Evolutionary conservation across 1,140 invertebrate species (phyloP), one percentile per base, ranked within the genome.

Genomic region (Caerostris extrusa): DNA sequence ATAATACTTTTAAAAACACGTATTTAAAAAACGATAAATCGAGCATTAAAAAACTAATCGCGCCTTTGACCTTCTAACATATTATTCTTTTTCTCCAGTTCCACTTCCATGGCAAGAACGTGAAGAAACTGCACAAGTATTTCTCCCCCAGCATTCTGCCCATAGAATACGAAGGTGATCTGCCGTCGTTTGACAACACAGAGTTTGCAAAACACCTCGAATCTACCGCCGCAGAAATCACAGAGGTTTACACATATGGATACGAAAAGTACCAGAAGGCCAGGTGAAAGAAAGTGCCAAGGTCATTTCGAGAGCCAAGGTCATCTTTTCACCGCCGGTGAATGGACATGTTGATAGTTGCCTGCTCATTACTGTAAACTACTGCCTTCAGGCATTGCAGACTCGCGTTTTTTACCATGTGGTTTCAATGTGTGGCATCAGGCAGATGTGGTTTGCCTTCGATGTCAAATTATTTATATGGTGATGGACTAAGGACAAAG

Each of bases 51-150:
- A 60, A 7, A n/a, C n/a, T n/a, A n/a, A n/a, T n/a, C n/a, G n/a
- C n/a, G n/a, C 7, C 61, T 3, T 67, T 67, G 12, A 17, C 12
- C 14, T 56, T 7, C 55, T 69, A 53, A 69, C 53, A 64, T n/a
- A 55, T 83, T 12, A 55, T 61, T 14, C 2, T 34, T 10, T 17
- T 91, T 14, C 64, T 87, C 7, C 96, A 98, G 96, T 98, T 98
- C 93, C 97, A 97, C 95, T 96, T 98, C 64, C 98, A 98, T 96
- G 98, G 98, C 5, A 98, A 98, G 95, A 98, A 99, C 96, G 96
- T 98, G 91, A 98, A 97, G 77, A 98, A 97, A 3, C 96, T 98
- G 50, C 98, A 98, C 95, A 97, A 98, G 95, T 97, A 97, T 95
- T 96, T 99, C 69, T 97, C 97, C 17, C 97, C 97, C 90, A 98